Conservation (phyloP, 2,113 vertebrate genomes). For the Lontra canadensis region DNA sequence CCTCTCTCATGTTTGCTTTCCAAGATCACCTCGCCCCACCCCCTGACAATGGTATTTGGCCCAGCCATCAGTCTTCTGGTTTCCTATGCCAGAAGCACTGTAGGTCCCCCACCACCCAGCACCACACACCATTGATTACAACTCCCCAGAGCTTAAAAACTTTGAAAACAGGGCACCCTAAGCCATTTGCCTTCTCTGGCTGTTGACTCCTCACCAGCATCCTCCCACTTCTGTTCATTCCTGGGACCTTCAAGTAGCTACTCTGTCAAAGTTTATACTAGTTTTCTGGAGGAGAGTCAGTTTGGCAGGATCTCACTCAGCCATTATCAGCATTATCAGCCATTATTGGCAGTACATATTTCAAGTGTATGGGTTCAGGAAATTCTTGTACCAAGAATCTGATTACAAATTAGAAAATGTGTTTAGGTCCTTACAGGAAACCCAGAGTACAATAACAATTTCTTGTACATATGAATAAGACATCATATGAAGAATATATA, state of each 20-base stretch:
- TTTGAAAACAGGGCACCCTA: background rate
- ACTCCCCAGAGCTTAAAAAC: background rate
- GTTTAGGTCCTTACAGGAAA: background rate
- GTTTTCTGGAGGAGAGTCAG: background rate
- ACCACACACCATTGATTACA: background rate
- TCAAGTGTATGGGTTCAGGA: background rate
- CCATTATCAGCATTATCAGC: background rate
- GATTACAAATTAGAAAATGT: background rate
- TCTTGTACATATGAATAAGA: background rate
- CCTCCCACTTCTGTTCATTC: background rate
- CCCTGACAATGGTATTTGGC: background rate
- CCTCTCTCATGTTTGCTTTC: background rate
- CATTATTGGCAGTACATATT: background rate
- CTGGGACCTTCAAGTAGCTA: background rate
- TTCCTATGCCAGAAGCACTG: background rate
- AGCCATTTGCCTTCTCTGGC: background rate
- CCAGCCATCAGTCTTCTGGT: background rate
- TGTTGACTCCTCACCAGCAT: background rate
- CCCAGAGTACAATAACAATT: background rate
- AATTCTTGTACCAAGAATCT: background rate
- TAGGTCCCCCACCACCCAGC: background rate
- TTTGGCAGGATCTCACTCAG: background rate
- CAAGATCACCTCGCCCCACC: background rate
- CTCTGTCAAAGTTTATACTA: background rate
- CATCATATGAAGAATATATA: background rate